phyloP scores from a whole-genome alignment of 2,888 invertebrate genomes.

The Heliconius ethilla region DNA sequence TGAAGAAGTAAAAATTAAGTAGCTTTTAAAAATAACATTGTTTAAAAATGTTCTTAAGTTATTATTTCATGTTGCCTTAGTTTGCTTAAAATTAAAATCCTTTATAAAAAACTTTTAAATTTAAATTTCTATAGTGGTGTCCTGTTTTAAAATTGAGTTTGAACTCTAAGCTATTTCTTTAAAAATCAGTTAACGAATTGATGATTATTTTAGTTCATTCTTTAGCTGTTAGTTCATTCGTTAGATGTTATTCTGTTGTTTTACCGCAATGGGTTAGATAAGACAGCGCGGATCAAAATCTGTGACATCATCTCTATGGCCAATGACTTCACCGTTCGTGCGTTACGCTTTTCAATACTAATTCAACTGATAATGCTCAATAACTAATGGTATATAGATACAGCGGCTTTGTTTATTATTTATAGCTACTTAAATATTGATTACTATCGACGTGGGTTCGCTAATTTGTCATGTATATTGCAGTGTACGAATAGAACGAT shows the following conservation, averaged over 20 bases:
- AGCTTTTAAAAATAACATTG: too few relatives aligned
- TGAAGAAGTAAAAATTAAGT: too few relatives aligned
- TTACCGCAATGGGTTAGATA: slow-evolving; percentile 26
- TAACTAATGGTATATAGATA: slow-evolving; percentile 12
- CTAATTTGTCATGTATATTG: slow-evolving; percentile 11
- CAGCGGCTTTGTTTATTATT: slow-evolving; percentile 12
- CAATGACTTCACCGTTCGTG: slow-evolving; percentile 46
- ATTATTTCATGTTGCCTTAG: too few relatives aligned
- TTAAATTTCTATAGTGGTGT: not conserved
- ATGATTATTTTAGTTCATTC: not conserved
- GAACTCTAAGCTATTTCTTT: not conserved
- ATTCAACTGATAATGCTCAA: slow-evolving; percentile 29
- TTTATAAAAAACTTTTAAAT: not conserved
- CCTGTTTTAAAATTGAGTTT: not conserved
- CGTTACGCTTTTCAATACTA: slow-evolving; percentile 36
- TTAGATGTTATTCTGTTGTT: too few relatives aligned
- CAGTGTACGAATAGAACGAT: not conserved
- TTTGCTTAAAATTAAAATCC: too few relatives aligned
- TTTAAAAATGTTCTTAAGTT: too few relatives aligned
- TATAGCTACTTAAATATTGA: slow-evolving; percentile 11
- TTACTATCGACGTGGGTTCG: slow-evolving; percentile 4
- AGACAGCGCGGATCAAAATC: slow-evolving; percentile 33
- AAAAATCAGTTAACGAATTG: not conserved
- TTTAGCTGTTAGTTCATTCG: too few relatives aligned
- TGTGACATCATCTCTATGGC: slow-evolving; percentile 47